Percentiles rank a stretch among this genome's conserved stretches.
Evolutionary conservation across 2,888 invertebrate species (phyloP).

Genomic region (Bursaphelenchus okinawaensis): DNA sequence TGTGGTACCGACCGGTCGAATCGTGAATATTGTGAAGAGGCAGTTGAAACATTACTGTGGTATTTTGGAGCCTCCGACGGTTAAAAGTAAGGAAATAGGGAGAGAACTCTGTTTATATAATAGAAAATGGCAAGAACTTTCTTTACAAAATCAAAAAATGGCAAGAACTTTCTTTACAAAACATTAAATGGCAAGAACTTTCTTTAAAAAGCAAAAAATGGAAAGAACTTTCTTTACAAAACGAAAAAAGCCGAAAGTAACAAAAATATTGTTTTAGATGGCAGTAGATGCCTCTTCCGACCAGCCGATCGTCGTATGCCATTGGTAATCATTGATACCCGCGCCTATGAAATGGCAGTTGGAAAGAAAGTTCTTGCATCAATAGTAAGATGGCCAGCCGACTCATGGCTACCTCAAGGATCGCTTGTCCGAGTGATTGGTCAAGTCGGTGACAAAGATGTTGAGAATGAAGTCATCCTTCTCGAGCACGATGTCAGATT

Average conservation of each 20-base stretch:
- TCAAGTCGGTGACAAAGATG: constrained; percentile 81
- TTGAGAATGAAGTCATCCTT: constrained; percentile 75
- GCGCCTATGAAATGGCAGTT: constrained; percentile 62
- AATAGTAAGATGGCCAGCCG: constrained; percentile 83
- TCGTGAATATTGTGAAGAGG: constrained; percentile 89
- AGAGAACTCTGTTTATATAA: no score
- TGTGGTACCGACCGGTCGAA: constrained; percentile 68
- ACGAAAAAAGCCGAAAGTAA: no score
- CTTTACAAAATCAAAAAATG: no score
- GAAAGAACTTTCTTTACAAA: no score
- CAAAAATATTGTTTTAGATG: constrained; percentile 15
- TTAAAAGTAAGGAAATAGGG: constrained; percentile 24
- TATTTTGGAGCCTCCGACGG: constrained; percentile 69
- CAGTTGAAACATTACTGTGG: constrained; percentile 99
- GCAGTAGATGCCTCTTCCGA: constrained; percentile 68
- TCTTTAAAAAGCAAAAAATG: no score
- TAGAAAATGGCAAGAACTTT: no score
- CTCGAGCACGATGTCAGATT: constrained; percentile 95
- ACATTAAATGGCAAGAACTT: no score
- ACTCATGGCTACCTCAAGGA: constrained; percentile 60
- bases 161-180: no score
- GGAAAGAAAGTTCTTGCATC: constrained; percentile 79
- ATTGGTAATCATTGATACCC: constrained; percentile 86
- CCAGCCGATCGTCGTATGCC: constrained; percentile 91
- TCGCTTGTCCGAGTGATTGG: constrained; percentile 92